These are phyloP conservation scores for Hypomecis punctinalis DNA, from an alignment of 2,888 invertebrate species.

Conservation along the genomic window DNA sequence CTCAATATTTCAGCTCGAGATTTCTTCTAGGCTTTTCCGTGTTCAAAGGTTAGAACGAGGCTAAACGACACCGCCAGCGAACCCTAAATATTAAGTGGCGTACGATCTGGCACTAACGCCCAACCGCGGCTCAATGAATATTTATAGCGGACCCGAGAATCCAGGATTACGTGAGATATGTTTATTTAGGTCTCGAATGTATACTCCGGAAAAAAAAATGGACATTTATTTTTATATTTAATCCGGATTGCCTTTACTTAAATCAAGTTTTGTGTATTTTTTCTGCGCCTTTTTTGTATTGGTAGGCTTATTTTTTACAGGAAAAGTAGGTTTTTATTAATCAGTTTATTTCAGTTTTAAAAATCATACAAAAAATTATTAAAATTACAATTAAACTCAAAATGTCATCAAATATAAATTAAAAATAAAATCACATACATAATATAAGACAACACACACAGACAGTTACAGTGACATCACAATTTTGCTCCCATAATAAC, in stretches of 20 bases:
- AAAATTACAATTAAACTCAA: no score
- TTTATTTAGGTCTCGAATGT: slow-evolving; percentile 11
- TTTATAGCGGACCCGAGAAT: slow-evolving; percentile 21
- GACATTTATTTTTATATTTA: not conserved
- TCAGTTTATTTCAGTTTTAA: no score
- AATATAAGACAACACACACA: no score
- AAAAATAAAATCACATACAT: no score
- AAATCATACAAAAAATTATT: no score
- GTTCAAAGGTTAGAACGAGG: not conserved
- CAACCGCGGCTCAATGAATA: slow-evolving; percentile 23
- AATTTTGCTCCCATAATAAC: no score
- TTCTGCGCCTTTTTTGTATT: not conserved
- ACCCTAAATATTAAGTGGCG: slow-evolving; percentile 21
- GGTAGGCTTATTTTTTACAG: not conserved
- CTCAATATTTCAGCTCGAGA: no score
- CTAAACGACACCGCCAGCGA: not conserved
- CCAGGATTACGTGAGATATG: slow-evolving; percentile 20
- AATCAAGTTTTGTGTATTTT: not conserved
- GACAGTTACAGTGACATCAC: no score
- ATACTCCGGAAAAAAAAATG: not conserved
- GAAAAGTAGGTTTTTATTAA: no score
- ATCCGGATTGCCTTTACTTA: not conserved
- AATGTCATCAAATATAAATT: no score
- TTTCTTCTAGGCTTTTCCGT: no score
- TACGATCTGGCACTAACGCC: slow-evolving; percentile 1